These are phyloP conservation scores for Trichogramma pretiosum DNA, from an alignment of 1,140 invertebrate genomes.

Conservation along the genomic window DNA sequence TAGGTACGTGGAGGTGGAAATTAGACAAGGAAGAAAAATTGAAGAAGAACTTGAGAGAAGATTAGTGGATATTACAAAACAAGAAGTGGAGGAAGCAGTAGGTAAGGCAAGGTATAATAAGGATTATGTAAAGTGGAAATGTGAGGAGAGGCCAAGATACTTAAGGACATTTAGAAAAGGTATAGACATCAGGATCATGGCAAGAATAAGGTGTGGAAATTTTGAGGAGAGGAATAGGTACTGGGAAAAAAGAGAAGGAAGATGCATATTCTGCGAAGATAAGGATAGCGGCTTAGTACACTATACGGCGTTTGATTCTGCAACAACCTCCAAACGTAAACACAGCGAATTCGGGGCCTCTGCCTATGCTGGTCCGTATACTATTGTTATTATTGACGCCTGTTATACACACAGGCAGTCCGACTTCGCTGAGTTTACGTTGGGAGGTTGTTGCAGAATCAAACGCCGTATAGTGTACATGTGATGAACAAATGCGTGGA, in stretches of 20 bases:
- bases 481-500: constrained; percentile 2
- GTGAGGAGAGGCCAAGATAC: neutral
- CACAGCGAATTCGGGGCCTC: too few species aligned
- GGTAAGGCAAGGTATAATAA: constrained; percentile 10
- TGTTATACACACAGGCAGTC: too few species aligned
- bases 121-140: neutral
- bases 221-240: neutral
- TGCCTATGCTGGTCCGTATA: too few species aligned
- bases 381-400: too few species aligned
- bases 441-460: too few species aligned
- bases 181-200: constrained; percentile 4
- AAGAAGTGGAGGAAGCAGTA: constrained; percentile 4
- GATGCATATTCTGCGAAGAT: constrained; percentile 4
- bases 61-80: neutral
- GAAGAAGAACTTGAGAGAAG: neutral
- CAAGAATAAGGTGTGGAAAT: constrained; percentile 13
- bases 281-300: neutral
- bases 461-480: too few species aligned
- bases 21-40: neutral
- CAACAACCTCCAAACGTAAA: too few species aligned
- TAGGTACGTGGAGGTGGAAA: neutral
- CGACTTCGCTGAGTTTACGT: too few species aligned
- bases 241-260: neutral
- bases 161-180: too few species aligned
- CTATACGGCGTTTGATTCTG: too few species aligned